Conservation (phyloP, 2,797 vertebrate species). For the Urophycis tenuis region DNA sequence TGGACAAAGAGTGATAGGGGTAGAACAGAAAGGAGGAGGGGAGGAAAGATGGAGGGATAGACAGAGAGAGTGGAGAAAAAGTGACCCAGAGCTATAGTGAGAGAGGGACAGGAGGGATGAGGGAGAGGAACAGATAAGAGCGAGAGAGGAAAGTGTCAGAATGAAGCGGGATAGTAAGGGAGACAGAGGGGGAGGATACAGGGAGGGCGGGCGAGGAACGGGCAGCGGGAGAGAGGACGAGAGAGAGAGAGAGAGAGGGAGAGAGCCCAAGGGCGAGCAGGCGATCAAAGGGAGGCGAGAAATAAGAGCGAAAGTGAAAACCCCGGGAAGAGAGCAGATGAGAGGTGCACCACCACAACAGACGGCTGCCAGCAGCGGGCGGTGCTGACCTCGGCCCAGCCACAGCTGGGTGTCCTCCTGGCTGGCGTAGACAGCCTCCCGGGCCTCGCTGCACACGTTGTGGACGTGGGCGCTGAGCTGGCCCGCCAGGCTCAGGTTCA, state of each 20-base stretch:
- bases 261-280: too few relatives aligned
- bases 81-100: too few relatives aligned
- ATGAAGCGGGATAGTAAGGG: neutral
- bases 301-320: neutral
- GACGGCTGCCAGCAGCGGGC: too few relatives aligned
- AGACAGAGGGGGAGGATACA: neutral
- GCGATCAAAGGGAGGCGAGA: neutral
- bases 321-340: neutral
- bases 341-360: neutral
- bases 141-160: neutral
- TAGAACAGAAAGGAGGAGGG: neutral
- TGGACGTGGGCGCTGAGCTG: slow-evolving; percentile 87
- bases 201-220: neutral
- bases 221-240: neutral
- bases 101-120: neutral
- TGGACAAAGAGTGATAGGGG: too few relatives aligned
- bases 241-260: neutral
- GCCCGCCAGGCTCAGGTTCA: slow-evolving; percentile 84
- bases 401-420: slow-evolving; percentile 87
- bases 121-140: too few relatives aligned
- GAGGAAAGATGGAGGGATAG: neutral
- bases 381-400: slow-evolving; percentile 83
- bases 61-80: neutral
- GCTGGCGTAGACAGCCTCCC: slow-evolving; percentile 83
- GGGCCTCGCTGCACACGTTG: slow-evolving; percentile 87